phyloP scores from a whole-genome alignment of 1,140 invertebrate species.

The Drosophila auraria region DNA sequence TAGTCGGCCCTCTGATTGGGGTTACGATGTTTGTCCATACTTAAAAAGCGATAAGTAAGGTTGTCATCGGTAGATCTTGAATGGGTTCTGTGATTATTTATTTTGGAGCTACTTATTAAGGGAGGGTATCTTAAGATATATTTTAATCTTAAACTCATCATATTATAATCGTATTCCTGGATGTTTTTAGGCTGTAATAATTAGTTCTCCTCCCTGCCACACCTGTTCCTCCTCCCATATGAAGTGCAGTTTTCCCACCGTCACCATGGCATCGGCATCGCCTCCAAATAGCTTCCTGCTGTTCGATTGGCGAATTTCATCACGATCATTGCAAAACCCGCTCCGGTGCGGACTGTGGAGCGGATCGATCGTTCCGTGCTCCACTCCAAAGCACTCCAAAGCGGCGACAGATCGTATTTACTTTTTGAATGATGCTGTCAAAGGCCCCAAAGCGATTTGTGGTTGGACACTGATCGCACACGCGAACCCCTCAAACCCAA shows the following conservation, averaged over 20 bases:
- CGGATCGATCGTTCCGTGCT: constrained; percentile 4
- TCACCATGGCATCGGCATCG: constrained; percentile 15
- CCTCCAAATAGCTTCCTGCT: constrained; percentile 31
- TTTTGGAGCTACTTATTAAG: neutral
- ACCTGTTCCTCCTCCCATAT: neutral
- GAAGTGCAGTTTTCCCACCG: constrained; percentile 26
- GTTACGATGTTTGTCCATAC: constrained; percentile 48
- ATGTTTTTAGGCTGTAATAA: neutral
- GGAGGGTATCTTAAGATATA: neutral
- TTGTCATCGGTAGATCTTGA: constrained; percentile 22
- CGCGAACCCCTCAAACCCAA: constrained; percentile 42
- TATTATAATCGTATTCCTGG: neutral
- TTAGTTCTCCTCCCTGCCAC: neutral
- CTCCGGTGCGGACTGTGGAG: constrained; percentile 34
- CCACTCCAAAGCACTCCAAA: constrained; percentile 18
- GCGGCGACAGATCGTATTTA: constrained; percentile 58
- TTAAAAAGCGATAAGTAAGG: constrained; percentile 59
- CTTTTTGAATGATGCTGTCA: constrained; percentile 81
- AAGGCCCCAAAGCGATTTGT: constrained; percentile 78
- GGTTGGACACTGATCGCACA: constrained; percentile 76
- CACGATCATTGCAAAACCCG: constrained; percentile 37
- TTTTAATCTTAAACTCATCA: too few species aligned
- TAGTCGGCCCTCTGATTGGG: constrained; percentile 27
- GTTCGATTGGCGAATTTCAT: constrained; percentile 44
- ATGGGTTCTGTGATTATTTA: neutral